These are phyloP conservation scores for Hybognathus amarus DNA, from an alignment of 2,797 vertebrate genomes.

Conservation along the genomic window DNA sequence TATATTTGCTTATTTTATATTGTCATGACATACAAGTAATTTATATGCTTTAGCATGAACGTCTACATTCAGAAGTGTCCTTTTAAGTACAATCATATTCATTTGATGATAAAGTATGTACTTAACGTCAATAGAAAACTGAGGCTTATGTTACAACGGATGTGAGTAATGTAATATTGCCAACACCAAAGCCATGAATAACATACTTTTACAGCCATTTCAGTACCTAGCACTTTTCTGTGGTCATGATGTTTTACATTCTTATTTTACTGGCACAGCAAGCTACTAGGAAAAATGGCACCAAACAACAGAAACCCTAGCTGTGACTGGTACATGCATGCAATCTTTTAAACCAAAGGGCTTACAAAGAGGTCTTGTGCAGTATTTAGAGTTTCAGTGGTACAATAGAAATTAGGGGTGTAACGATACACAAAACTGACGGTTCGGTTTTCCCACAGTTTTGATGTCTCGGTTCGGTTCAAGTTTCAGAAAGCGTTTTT, in stretches of 20 bases:
- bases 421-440: too few species aligned
- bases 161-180: conserved; percentile 22
- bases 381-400: neutral
- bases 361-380: conserved; percentile 6
- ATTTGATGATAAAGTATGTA: conserved; percentile 18
- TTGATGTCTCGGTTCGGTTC: too few species aligned
- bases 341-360: neutral
- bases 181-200: neutral
- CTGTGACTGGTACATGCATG: conserved; percentile 20
- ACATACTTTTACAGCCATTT: conserved; percentile 18
- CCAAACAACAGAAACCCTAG: neutral
- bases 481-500: too few species aligned
- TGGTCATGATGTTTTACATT: conserved; percentile 17
- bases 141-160: neutral
- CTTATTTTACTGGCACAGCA: conserved; percentile 1
- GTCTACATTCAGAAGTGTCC: neutral
- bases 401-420: neutral
- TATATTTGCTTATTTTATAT: neutral
- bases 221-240: neutral
- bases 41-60: neutral
- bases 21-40: neutral
- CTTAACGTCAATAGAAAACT: conserved; percentile 11
- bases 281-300: conserved; percentile 6
- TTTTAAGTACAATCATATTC: conserved; percentile 5
- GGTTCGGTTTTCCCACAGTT: too few species aligned